Evolutionary conservation across 2,797 vertebrate genomes (phyloP).

Genomic region (Ptychadena robeensis): DNA sequence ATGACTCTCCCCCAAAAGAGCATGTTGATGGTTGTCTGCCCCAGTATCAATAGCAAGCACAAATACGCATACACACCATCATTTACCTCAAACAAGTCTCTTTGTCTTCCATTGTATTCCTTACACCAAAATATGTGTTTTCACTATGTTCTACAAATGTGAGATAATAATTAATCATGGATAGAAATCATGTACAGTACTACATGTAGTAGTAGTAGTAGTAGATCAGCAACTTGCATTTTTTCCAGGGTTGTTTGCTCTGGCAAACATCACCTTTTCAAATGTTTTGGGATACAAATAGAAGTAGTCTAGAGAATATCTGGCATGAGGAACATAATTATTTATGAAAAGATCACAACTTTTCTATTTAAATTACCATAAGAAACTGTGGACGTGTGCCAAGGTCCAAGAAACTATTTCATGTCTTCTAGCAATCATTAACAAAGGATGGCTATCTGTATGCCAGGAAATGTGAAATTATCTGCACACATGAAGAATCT

Average conservation of each 20-base stretch:
- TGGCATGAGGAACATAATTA: background rate
- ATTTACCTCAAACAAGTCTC: too few species aligned
- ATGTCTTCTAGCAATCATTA: background rate
- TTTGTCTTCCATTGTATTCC: too few species aligned
- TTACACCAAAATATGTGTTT: too few species aligned
- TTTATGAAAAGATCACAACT: background rate
- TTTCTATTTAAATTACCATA: background rate
- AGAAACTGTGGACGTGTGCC: background rate
- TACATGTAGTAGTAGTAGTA: background rate
- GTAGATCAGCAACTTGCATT: background rate
- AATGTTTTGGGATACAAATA: background rate
- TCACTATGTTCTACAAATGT: too few species aligned
- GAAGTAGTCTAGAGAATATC: background rate
- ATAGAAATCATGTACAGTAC: too few species aligned
- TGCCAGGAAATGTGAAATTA: background rate
- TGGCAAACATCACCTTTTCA: background rate
- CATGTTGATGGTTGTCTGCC: background rate
- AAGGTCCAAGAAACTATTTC: background rate
- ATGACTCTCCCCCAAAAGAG: background rate
- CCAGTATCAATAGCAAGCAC: background rate
- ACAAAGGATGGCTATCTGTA: background rate
- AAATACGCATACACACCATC: background rate
- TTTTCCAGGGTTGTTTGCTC: background rate
- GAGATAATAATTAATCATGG: too few species aligned
- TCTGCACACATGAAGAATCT: too few species aligned